A percentile compares a stretch with the other conserved stretches of the same genome.
Evolutionary conservation across 2,797 vertebrate species (phyloP).

Genomic region (Todus mexicanus): DNA sequence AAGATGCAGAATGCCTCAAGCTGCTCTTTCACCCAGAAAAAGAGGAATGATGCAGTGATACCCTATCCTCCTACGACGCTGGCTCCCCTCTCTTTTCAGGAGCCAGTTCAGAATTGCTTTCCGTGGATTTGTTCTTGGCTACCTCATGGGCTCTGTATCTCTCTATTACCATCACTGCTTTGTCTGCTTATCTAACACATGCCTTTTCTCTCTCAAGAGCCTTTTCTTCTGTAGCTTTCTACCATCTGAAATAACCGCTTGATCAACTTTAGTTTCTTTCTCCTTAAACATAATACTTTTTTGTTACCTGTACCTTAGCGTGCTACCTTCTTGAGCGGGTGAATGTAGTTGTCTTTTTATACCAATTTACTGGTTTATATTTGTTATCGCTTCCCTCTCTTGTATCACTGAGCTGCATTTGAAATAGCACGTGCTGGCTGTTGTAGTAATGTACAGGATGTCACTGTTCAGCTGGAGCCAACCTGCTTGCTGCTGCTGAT

Average conservation of each 20-base stretch:
- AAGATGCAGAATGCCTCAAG: neutral
- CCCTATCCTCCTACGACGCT: neutral
- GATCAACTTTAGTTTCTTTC: neutral
- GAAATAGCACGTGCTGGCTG: neutral
- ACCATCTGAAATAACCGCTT: neutral
- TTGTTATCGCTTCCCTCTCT: neutral
- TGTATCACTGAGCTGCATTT: neutral
- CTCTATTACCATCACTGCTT: neutral
- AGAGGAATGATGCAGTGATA: neutral
- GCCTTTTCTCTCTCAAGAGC: neutral
- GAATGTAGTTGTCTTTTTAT: neutral
- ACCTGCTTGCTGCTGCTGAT: neutral
- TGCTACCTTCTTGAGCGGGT: neutral
- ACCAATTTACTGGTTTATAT: neutral
- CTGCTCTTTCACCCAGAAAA: constrained; percentile 16
- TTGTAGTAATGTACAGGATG: neutral
- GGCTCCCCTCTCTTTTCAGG: neutral
- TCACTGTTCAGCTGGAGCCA: neutral
- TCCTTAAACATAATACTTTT: neutral
- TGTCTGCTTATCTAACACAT: neutral
- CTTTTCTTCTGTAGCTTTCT: constrained; percentile 7
- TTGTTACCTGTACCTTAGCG: neutral
- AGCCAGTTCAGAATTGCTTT: constrained; percentile 20
- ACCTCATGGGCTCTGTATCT: neutral
- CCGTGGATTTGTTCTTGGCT: constrained; percentile 18